Conservation (phyloP, 2,113 vertebrate species). For the Neomonachus schauinslandi region DNA sequence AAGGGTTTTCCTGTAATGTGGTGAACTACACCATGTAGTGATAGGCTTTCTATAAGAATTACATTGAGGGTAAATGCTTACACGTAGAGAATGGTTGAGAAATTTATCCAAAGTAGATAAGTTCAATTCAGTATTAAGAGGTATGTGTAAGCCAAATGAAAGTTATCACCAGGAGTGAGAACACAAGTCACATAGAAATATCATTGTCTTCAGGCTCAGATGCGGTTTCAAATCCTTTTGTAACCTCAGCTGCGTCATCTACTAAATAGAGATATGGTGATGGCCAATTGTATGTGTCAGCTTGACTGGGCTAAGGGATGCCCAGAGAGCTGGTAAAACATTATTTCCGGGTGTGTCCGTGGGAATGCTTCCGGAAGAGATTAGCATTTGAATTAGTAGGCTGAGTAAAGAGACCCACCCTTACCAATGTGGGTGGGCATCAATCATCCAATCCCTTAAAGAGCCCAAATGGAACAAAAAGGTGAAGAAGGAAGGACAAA, state of each 20-base stretch:
- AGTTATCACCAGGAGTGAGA: neutral
- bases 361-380: neutral
- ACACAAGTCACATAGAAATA: neutral
- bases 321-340: neutral
- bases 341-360: neutral
- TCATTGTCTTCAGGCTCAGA: neutral
- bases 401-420: neutral
- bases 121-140: neutral
- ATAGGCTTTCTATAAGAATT: neutral
- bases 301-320: neutral
- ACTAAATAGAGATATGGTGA: neutral
- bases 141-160: neutral
- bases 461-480: neutral
- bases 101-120: neutral
- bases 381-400: neutral
- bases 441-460: neutral
- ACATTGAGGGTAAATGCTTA: neutral
- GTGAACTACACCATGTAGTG: neutral
- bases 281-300: neutral
- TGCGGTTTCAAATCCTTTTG: neutral
- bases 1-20: neutral
- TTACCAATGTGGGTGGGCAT: neutral
- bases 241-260: neutral
- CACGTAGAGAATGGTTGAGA: neutral
- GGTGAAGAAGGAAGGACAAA: neutral